Evolutionary conservation across 2,113 vertebrate species (phyloP).

Genomic region (Illadopsis cleaveri): DNA sequence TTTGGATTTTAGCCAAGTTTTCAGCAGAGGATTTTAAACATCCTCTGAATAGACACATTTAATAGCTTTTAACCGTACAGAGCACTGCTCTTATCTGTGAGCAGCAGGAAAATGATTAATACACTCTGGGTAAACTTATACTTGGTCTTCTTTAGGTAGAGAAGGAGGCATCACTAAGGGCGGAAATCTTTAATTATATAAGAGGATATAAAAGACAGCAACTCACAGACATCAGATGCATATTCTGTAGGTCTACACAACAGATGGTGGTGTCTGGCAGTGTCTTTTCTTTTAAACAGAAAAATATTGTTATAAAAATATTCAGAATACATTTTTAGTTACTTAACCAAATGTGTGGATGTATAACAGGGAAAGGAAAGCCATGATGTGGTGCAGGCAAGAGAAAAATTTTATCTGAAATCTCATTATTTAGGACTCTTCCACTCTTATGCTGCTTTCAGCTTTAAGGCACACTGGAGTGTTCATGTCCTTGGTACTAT

Average conservation of each 20-base stretch:
- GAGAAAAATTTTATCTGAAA: constrained; percentile 56
- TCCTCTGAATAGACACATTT: constrained; percentile 67
- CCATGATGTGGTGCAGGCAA: constrained; percentile 17
- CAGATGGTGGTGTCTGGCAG: constrained; percentile 81
- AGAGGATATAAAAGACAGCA: constrained; percentile 71
- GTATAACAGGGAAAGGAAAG: constrained; percentile 69
- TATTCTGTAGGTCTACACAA: constrained; percentile 79
- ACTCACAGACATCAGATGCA: constrained; percentile 75
- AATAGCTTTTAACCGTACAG: constrained; percentile 71
- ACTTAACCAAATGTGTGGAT: constrained; percentile 74
- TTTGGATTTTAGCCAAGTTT: constrained; percentile 75
- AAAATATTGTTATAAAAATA: constrained; percentile 83
- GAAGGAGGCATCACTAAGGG: constrained; percentile 61
- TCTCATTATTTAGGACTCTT: constrained; percentile 46
- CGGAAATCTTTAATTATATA: constrained; percentile 78
- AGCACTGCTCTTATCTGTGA: constrained; percentile 71
- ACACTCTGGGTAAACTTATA: constrained; percentile 71
- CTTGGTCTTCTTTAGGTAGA: constrained; percentile 68
- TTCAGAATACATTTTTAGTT: constrained; percentile 80
- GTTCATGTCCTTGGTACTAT: not conserved
- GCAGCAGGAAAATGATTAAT: constrained; percentile 76
- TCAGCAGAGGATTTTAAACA: constrained; percentile 71
- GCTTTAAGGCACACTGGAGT: not conserved
- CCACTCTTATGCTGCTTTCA: not conserved
- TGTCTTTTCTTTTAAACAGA: constrained; percentile 77